Evolutionary conservation across 1,140 invertebrate genomes (phyloP).

Genomic region (Prorops nasuta): DNA sequence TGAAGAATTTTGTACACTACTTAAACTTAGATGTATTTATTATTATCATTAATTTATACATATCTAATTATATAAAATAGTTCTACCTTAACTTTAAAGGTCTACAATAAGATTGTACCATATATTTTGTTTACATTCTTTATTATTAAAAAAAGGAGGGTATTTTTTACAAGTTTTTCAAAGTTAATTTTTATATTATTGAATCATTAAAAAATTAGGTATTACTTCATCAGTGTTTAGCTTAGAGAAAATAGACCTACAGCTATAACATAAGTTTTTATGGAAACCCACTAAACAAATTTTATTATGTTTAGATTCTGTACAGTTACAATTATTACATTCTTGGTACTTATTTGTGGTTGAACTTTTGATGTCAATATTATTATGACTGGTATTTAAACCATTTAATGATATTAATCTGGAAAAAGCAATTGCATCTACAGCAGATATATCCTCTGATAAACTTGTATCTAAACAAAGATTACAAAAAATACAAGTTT

Average conservation of each 20-base stretch:
- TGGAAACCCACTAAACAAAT: conserved; percentile 12
- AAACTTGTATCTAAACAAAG: conserved; percentile 34
- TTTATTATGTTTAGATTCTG: not conserved
- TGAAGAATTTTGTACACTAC: too few relatives aligned
- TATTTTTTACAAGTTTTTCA: conserved; percentile 38
- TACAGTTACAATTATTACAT: conserved; percentile 10
- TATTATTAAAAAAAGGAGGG: conserved; percentile 33
- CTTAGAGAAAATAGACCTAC: conserved; percentile 38
- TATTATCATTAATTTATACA: too few relatives aligned
- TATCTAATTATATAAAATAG: too few relatives aligned
- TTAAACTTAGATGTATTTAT: too few relatives aligned
- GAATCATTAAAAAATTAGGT: conserved; percentile 24
- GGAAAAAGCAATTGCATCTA: conserved; percentile 55
- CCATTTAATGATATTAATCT: conserved; percentile 43
- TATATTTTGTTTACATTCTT: not conserved
- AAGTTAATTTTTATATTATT: conserved; percentile 18
- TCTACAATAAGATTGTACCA: too few relatives aligned
- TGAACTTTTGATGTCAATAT: not conserved
- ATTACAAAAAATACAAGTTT: conserved; percentile 43
- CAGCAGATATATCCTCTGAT: conserved; percentile 38
- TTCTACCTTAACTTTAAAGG: too few relatives aligned
- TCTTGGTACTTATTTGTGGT: conserved; percentile 2
- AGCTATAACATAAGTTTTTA: conserved; percentile 45
- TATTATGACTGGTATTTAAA: not conserved
- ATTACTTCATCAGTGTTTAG: conserved; percentile 22